A percentile compares a stretch with the other conserved stretches of the same genome.
Conservation (phyloP, 2,888 invertebrate genomes). For the Tachina grossa region DNA sequence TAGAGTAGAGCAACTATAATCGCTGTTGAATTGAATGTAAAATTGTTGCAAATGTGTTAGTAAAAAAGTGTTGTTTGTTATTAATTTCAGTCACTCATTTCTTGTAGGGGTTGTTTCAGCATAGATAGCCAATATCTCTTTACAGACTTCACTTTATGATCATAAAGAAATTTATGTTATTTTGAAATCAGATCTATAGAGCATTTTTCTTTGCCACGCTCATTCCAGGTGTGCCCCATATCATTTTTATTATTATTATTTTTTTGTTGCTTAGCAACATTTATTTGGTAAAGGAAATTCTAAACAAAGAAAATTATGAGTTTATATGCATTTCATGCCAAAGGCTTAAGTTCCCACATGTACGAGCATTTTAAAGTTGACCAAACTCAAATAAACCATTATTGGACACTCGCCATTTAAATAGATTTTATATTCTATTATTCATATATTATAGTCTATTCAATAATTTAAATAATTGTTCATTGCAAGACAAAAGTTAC, state of each 20-base stretch:
- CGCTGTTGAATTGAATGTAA: no score
- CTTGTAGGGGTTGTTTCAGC: no score
- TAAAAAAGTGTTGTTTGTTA: no score
- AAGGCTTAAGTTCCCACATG: conserved; percentile 1
- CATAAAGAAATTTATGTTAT: neutral
- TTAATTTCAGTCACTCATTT: no score
- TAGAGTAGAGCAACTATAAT: no score
- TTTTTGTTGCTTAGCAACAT: conserved; percentile 64
- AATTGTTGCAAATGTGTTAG: no score
- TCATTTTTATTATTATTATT: conserved; percentile 6
- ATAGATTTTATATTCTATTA: conserved; percentile 2
- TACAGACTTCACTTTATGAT: neutral
- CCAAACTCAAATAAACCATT: conserved; percentile 37
- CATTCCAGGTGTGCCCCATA: conserved; percentile 29
- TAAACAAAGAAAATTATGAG: conserved; percentile 34
- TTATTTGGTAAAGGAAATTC: conserved; percentile 27
- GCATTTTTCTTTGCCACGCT: neutral
- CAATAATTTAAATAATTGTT: conserved; percentile 26
- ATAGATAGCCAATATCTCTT: no score
- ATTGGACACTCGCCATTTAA: conserved; percentile 16
- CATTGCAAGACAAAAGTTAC: conserved; percentile 40
- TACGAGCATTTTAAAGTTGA: conserved; percentile 39
- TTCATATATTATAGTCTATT: neutral
- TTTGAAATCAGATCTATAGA: neutral
- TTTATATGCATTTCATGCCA: conserved; percentile 7